Evolutionary conservation across 2,888 invertebrate species (phyloP).

Genomic region (Drosophila borborema): DNA sequence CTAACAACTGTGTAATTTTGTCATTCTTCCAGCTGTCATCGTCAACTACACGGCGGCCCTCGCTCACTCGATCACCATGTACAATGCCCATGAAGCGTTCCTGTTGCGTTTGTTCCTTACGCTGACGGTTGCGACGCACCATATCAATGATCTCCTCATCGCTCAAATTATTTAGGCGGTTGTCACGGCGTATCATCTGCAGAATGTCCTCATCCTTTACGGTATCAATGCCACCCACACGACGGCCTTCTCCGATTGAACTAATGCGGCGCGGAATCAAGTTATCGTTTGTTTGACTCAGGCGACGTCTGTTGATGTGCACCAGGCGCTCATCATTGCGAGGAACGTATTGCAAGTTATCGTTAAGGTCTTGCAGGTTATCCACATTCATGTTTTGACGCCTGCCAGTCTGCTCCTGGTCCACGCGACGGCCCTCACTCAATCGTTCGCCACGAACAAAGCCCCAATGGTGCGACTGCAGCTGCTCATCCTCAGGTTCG

Average conservation of each 20-base stretch:
- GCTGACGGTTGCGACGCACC: slow-evolving; percentile 36
- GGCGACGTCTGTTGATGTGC: slow-evolving; percentile 56
- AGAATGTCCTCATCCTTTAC: slow-evolving; percentile 20
- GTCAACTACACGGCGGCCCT: slow-evolving; percentile 46
- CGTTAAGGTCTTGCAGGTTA: not conserved
- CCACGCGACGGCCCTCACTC: slow-evolving; percentile 27
- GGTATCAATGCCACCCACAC: slow-evolving; percentile 16
- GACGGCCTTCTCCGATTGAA: slow-evolving; percentile 48
- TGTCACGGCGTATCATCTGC: slow-evolving; percentile 23
- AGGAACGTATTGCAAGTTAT: slow-evolving; percentile 39
- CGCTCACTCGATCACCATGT: slow-evolving; percentile 16
- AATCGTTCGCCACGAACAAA: slow-evolving; percentile 31
- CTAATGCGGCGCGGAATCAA: not conserved
- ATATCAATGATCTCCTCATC: slow-evolving; percentile 54
- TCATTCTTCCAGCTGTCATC: slow-evolving; percentile 11
- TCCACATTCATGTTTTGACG: slow-evolving; percentile 1
- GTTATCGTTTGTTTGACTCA: slow-evolving; percentile 30
- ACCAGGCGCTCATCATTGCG: slow-evolving; percentile 64
- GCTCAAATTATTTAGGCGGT: slow-evolving; percentile 16
- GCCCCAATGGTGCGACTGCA: slow-evolving; percentile 24
- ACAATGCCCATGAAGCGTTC: slow-evolving; percentile 1
- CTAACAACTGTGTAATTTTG: slow-evolving; percentile 2
- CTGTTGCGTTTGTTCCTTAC: slow-evolving; percentile 17
- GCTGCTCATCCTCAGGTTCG: slow-evolving; percentile 27
- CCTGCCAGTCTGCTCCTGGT: not conserved